Base-by-base conservation (phyloP, 2,797 vertebrate genomes). In the Helicolenus hilgendorfi region DNA sequence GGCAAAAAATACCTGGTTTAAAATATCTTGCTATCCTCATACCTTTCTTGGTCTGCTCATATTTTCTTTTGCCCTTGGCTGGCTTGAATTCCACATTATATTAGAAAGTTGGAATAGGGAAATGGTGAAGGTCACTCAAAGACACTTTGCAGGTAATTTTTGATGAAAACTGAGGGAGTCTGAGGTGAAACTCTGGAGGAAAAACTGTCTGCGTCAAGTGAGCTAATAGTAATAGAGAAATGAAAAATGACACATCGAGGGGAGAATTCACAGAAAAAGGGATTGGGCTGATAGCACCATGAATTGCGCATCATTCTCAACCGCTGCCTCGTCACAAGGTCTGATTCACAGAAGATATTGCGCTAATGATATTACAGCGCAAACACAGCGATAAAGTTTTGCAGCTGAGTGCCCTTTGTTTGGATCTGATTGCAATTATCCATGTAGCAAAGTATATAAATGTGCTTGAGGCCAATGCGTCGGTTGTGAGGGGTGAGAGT, bases 101-200 rank as follows among this genome's bases (percentile, higher is more conserved):
- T 27, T 18, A 29, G 13, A 13, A 22, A 26, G 9, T 26, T 73
- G 7, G 41, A 27, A 20, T 8, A 7, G 49, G 31, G 76, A 74
- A 36, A 33, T 22, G 14, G 20, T n/a, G 60, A 86, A 81, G 77
- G 80, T 77, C 83, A 35, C 45, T 83, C 20, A 86, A 27, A 70
- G 35, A 58, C 60, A 29, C 55, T 77, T 70, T 62, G 49, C 27
- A 76, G 70, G 65, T 59, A 18, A 45, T 65, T 60, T 13, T 38
- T 29, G 64, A 64, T 72, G 7, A 33, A 80, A 82, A 49, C 29
- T 24, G 27, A 71, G 38, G 26, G 63, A 35, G 49, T 77, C 45
- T 13, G 71, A 41, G 60, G 29, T 24, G 49, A 83, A 68, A 74
- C 26, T 63, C 15, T 59, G 33, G 26, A 33, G 27, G 11, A 26